A percentile compares a stretch with the other conserved stretches of the same genome.
Conservation (phyloP, 1,140 invertebrate genomes). For the Aricia agestis region DNA sequence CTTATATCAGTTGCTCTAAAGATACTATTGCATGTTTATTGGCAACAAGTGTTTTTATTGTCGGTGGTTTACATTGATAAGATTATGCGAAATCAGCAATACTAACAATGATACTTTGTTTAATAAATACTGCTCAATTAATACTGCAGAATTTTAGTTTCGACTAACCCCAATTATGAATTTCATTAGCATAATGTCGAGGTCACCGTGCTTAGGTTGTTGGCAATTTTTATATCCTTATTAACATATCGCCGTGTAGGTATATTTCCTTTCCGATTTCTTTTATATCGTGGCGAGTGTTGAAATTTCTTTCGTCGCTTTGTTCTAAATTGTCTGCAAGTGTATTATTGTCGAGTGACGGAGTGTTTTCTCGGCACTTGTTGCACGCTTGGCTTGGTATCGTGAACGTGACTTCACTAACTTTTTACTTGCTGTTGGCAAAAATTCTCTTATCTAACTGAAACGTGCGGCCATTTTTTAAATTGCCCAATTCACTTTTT, state of each 20-base stretch:
- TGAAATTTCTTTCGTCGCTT: neutral
- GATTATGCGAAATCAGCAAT: conserved; percentile 4
- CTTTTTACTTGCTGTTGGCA: conserved; percentile 45
- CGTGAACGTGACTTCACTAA: conserved; percentile 59
- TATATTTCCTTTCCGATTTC: neutral
- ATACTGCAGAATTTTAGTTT: neutral
- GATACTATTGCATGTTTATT: neutral
- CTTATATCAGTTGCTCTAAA: neutral
- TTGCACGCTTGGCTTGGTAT: conserved; percentile 58
- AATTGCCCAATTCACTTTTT: conserved; percentile 42
- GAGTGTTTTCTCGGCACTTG: conserved; percentile 53
- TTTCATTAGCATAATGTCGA: neutral
- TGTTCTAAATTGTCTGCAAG: neutral
- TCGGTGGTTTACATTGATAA: neutral
- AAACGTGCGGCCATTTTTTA: conserved; percentile 49
- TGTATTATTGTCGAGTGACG: conserved; percentile 25
- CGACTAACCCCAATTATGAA: neutral
- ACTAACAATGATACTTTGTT: neutral
- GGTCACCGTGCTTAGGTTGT: neutral
- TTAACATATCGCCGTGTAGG: neutral
- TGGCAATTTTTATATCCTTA: neutral
- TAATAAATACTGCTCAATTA: neutral
- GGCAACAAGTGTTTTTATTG: neutral
- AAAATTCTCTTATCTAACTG: conserved; percentile 53
- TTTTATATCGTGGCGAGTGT: neutral